Conservation (phyloP, 2,888 invertebrate species). For the Cremastinae sp. region DNA sequence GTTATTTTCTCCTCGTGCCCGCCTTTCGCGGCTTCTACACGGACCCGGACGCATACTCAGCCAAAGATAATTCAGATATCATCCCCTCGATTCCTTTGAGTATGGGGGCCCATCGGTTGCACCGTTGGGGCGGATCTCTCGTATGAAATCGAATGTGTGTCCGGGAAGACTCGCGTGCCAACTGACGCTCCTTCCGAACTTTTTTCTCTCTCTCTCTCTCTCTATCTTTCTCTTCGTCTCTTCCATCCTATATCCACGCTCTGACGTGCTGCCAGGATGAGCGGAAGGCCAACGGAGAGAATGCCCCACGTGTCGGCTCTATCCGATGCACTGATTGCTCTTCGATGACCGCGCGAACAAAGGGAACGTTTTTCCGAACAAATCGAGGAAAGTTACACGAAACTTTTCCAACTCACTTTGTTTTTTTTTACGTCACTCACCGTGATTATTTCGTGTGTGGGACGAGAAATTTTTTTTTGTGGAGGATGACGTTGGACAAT, state of each 20-base stretch:
- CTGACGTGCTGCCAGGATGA: background rate
- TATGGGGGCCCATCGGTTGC: slow-evolving; percentile 55
- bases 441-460: too few species aligned
- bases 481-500: background rate
- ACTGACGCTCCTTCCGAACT: slow-evolving; percentile 70
- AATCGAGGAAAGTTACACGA: slow-evolving; percentile 12
- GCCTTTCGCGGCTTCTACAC: slow-evolving; percentile 34
- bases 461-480: too few species aligned
- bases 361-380: slow-evolving; percentile 5
- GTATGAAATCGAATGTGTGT: slow-evolving; percentile 60
- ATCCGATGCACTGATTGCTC: slow-evolving; percentile 68
- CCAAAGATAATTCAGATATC: slow-evolving; percentile 76
- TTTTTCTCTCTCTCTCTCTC: slow-evolving; percentile 14
- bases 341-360: slow-evolving; percentile 25
- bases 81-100: slow-evolving; percentile 69
- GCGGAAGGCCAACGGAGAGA: slow-evolving; percentile 9
- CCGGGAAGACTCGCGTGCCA: slow-evolving; percentile 75
- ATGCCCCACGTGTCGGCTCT: slow-evolving; percentile 64
- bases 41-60: slow-evolving; percentile 59
- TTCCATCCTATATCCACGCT: background rate
- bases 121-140: slow-evolving; percentile 50
- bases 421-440: background rate
- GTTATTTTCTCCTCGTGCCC: slow-evolving; percentile 12
- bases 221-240: background rate
- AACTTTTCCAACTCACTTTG: background rate